Conservation (phyloP, 2,888 invertebrate genomes). For the Meloe dianella region DNA sequence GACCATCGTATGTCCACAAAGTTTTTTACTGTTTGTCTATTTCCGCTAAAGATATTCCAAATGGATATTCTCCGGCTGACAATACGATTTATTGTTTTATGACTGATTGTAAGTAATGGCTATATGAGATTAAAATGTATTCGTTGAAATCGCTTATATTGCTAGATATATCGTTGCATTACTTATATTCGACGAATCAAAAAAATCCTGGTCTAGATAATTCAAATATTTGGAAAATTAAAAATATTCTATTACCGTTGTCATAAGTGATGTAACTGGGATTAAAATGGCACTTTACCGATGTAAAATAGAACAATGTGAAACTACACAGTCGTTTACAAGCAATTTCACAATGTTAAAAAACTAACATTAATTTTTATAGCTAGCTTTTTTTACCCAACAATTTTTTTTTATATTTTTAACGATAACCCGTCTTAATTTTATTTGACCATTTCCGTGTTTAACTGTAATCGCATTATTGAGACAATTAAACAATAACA, state of each 20-base stretch:
- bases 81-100: slow-evolving; percentile 54
- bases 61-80: slow-evolving; percentile 50
- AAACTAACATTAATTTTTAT: slow-evolving; percentile 4
- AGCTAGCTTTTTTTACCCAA: neutral
- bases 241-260: neutral
- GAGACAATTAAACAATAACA: slow-evolving; percentile 10
- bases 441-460: slow-evolving; percentile 1
- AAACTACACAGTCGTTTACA: neutral
- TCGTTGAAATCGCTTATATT: slow-evolving; percentile 39
- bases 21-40: slow-evolving; percentile 54
- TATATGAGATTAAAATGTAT: slow-evolving; percentile 45
- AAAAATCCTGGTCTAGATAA: neutral
- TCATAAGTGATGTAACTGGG: slow-evolving; percentile 5
- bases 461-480: slow-evolving; percentile 5
- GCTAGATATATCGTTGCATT: slow-evolving; percentile 19
- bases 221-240: slow-evolving; percentile 4
- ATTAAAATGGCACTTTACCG: slow-evolving; percentile 8
- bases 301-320: slow-evolving; percentile 11
- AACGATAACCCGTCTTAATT: neutral
- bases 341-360: slow-evolving; percentile 10
- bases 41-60: slow-evolving; percentile 57
- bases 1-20: slow-evolving; percentile 56
- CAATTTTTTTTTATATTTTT: neutral
- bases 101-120: slow-evolving; percentile 50
- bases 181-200: neutral